These are phyloP conservation scores for Leucoraja ocellata DNA, from an alignment of 2,797 vertebrate genomes.

Conservation along the genomic window DNA sequence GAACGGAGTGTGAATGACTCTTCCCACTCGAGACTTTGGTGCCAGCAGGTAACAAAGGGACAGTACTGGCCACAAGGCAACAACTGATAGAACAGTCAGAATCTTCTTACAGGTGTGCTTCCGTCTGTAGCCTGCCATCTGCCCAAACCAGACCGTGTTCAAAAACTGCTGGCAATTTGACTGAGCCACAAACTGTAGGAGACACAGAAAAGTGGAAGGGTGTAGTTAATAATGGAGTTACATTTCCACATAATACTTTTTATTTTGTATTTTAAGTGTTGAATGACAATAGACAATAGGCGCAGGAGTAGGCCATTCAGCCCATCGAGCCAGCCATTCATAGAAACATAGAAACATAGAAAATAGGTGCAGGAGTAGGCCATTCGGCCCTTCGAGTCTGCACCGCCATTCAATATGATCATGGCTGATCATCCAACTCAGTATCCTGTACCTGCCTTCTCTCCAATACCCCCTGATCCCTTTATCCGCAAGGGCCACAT, in stretches of 20 bases:
- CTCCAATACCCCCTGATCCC: no score
- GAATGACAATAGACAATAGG: no score
- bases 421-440: no score
- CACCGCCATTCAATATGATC: no score
- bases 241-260: not conserved
- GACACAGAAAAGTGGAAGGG: slow-evolving; percentile 37
- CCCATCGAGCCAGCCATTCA: no score
- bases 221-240: not conserved
- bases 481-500: no score
- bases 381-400: no score
- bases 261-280: not conserved
- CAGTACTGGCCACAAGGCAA: slow-evolving; percentile 87
- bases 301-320: no score
- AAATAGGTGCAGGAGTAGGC: no score
- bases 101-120: slow-evolving; percentile 96
- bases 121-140: slow-evolving; percentile 90
- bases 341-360: no score
- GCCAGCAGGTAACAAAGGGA: slow-evolving; percentile 90
- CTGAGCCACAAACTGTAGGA: slow-evolving; percentile 84
- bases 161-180: slow-evolving; percentile 99
- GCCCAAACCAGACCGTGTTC: slow-evolving; percentile 97
- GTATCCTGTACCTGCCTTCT: no score
- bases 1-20: slow-evolving; percentile 95
- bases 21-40: slow-evolving; percentile 85
- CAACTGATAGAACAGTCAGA: slow-evolving; percentile 82